Evolutionary conservation across 2,113 vertebrate species (phyloP).

Genomic region (Macroglossus sobrinus): DNA sequence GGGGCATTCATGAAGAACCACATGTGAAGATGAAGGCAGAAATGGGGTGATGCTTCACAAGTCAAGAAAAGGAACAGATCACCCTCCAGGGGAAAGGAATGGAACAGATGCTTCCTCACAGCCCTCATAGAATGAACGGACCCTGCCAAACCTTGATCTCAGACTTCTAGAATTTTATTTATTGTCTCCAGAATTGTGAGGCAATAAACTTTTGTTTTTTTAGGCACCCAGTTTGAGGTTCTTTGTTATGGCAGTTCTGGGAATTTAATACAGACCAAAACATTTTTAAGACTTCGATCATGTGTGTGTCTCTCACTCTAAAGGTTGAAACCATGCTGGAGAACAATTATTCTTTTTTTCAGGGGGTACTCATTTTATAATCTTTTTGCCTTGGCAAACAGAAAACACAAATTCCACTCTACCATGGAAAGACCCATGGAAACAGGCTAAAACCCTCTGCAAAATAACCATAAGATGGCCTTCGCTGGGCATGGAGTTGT

Average conservation of each 20-base stretch:
- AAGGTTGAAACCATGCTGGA: neutral
- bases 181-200: neutral
- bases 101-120: neutral
- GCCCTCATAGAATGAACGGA: neutral
- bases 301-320: neutral
- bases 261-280: neutral
- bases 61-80: neutral
- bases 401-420: neutral
- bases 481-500: neutral
- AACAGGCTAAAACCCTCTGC: neutral
- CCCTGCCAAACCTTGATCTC: neutral
- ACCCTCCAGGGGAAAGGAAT: rapidly evolving
- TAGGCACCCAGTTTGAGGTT: neutral
- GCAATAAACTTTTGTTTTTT: neutral
- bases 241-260: neutral
- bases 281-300: neutral
- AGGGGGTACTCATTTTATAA: neutral
- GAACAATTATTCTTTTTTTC: neutral
- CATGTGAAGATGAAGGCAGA: neutral
- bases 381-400: neutral
- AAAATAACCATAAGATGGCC: neutral
- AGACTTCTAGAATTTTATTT: neutral
- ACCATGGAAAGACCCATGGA: neutral
- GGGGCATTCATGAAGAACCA: neutral
- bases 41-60: neutral